phyloP scores from a whole-genome alignment of 2,888 invertebrate species.

The Drosophila diplacantha region DNA sequence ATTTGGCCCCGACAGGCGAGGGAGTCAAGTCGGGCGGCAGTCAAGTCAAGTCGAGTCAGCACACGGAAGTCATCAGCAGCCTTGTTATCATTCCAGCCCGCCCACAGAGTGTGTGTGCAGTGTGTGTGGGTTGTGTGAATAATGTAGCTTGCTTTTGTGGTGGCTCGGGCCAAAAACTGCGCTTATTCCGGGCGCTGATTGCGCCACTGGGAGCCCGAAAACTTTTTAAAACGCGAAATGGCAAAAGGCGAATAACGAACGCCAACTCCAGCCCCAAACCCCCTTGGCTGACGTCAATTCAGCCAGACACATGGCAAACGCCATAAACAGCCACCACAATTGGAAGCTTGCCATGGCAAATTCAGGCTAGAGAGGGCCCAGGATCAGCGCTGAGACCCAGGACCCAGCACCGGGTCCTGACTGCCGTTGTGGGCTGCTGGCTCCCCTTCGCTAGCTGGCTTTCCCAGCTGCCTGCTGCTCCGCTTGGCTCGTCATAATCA shows the following conservation, averaged over 20 bases:
- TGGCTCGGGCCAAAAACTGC: slow-evolving; percentile 44
- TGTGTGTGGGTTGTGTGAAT: slow-evolving; percentile 45
- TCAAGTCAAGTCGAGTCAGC: slow-evolving; percentile 38
- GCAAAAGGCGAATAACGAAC: slow-evolving; percentile 39
- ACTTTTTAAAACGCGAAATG: slow-evolving; percentile 65
- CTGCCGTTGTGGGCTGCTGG: no score
- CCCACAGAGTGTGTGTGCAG: not conserved
- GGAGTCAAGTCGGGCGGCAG: slow-evolving; percentile 43
- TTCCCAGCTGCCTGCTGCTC: slow-evolving; percentile 16
- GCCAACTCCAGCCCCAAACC: slow-evolving; percentile 6
- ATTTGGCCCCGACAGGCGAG: slow-evolving; percentile 50
- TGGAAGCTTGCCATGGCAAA: slow-evolving; percentile 67
- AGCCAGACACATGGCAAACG: slow-evolving; percentile 66
- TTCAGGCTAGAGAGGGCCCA: slow-evolving; percentile 15
- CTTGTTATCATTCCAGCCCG: slow-evolving; percentile 62
- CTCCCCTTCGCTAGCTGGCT: slow-evolving; percentile 4
- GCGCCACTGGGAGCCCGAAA: slow-evolving; percentile 65
- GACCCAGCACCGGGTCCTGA: not conserved
- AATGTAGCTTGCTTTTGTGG: slow-evolving; percentile 61
- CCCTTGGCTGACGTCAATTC: slow-evolving; percentile 62
- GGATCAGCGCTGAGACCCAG: not conserved
- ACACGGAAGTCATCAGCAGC: slow-evolving; percentile 68
- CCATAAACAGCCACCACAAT: slow-evolving; percentile 70
- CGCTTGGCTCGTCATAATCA: slow-evolving; percentile 68
- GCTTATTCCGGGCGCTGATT: slow-evolving; percentile 59